Conservation (phyloP, 1,140 invertebrate genomes). For the Pseudomyrmex sp. region DNA sequence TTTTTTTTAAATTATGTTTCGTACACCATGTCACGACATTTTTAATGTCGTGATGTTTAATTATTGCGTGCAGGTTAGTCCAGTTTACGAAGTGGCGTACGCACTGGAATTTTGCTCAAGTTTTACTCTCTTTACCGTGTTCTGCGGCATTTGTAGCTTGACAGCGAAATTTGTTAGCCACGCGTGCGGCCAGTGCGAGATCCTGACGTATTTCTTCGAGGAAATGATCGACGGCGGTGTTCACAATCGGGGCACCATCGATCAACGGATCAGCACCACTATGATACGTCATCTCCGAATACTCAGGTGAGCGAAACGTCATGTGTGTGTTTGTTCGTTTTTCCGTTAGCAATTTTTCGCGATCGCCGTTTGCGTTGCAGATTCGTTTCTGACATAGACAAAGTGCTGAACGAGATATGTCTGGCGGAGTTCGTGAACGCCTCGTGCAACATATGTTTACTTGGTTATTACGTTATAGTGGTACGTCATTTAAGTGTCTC, state of each 20-base stretch:
- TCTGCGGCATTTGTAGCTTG: slow-evolving; percentile 62
- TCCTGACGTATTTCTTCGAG: slow-evolving; percentile 61
- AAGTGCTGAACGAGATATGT: slow-evolving; percentile 35
- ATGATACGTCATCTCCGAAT: slow-evolving; percentile 21
- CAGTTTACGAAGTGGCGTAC: slow-evolving; percentile 66
- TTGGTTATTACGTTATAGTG: slow-evolving; percentile 49
- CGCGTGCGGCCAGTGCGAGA: slow-evolving; percentile 72
- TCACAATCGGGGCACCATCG: not conserved
- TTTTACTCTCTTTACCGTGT: slow-evolving; percentile 31
- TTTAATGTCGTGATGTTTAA: too few species aligned
- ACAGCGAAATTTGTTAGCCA: slow-evolving; percentile 73
- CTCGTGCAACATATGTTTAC: slow-evolving; percentile 67
- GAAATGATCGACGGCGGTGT: slow-evolving; percentile 20
- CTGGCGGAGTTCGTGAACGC: slow-evolving; percentile 27
- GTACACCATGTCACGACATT: too few species aligned
- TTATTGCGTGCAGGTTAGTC: slow-evolving; percentile 40
- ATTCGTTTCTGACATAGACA: slow-evolving; percentile 10
- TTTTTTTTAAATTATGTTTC: too few species aligned
- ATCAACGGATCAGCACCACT: not conserved
- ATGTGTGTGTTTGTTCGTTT: not conserved
- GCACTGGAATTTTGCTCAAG: slow-evolving; percentile 19
- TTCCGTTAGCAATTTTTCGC: not conserved
- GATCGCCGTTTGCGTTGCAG: slow-evolving; percentile 8
- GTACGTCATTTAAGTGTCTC: not conserved
- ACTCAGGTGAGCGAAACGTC: slow-evolving; percentile 57